phyloP scores from a whole-genome alignment of 2,888 invertebrate species.

The Acronicta alni region DNA sequence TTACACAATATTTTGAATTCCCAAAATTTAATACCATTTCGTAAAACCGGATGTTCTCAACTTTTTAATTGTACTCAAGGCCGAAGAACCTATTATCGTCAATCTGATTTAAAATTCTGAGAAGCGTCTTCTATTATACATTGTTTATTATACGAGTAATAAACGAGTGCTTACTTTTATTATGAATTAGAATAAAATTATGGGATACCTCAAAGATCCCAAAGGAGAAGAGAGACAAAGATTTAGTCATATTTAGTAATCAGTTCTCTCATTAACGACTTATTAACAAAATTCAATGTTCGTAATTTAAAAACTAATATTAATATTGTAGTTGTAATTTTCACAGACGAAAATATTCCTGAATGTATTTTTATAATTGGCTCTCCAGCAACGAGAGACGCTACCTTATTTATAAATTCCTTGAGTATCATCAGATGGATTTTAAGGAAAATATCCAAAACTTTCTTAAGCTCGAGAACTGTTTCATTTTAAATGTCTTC shows the following conservation, averaged over 20 bases:
- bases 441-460: constrained; percentile 30
- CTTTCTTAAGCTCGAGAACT: constrained; percentile 23
- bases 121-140: no score
- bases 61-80: constrained; percentile 40
- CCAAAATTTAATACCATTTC: constrained; percentile 35
- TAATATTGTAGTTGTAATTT: background rate
- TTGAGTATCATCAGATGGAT: constrained; percentile 16
- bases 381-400: background rate
- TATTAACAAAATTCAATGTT: background rate
- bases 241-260: no score
- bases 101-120: no score
- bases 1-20: constrained; percentile 42
- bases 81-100: no score
- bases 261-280: no score
- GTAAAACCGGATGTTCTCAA: constrained; percentile 27
- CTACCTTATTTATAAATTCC: constrained; percentile 22
- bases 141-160: no score
- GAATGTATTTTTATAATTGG: background rate
- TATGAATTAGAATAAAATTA: no score
- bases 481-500: constrained; percentile 30
- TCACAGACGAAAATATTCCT: background rate
- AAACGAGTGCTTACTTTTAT: no score
- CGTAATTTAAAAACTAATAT: background rate
- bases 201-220: no score
- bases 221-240: no score